Evolutionary conservation across 2,113 vertebrate genomes (phyloP), one percentile per base, ranked within the genome.

Genomic region (Anhinga rufa): DNA sequence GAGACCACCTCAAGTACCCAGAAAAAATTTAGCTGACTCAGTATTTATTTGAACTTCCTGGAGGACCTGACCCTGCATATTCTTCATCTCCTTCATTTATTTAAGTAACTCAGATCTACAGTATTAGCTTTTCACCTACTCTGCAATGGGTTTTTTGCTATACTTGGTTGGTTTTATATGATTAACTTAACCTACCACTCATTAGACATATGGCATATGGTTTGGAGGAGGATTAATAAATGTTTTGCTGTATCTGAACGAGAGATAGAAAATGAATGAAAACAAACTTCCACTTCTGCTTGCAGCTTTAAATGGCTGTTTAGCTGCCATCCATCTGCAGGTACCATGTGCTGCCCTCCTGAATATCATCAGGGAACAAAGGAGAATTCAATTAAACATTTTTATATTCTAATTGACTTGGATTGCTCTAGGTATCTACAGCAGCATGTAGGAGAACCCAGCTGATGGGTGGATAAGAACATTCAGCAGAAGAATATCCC

Each of bases 141-240:
- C 58, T 0, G 9, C 65, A 76, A 77, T 70, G 42, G 16, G 9
- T 90, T 80, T 75, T 82, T 95, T 97, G 87, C 88, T 92, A 85
- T 95, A 94, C 91, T 97, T 97, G 85, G 88, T 97, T 97, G 96
- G 92, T 76, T 98, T 97, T 98, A 86, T 97, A 95, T 95, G 55
- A 93, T 94, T 91, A 97, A 97, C 93, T 98, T 97, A 96, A 96
- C 96, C 96, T 97, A 98, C 96, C 71, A 97, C 95, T 98, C 97
- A 88, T 97, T 98, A 97, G 97, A 97, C 96, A 96, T 93, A 97
- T 92, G 95, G 96, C 97, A 98, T 98, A 98, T 98, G 98, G 97
- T 97, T 97, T 97, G 98, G 96, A 97, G 98, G 98, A 98, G 98
- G 97, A 98, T 98, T 98, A 98, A 97, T 98, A 98, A 97, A 97